These are phyloP conservation scores for Acleris holmiana DNA, from an alignment of 2,888 invertebrate genomes.

Conservation along the genomic window DNA sequence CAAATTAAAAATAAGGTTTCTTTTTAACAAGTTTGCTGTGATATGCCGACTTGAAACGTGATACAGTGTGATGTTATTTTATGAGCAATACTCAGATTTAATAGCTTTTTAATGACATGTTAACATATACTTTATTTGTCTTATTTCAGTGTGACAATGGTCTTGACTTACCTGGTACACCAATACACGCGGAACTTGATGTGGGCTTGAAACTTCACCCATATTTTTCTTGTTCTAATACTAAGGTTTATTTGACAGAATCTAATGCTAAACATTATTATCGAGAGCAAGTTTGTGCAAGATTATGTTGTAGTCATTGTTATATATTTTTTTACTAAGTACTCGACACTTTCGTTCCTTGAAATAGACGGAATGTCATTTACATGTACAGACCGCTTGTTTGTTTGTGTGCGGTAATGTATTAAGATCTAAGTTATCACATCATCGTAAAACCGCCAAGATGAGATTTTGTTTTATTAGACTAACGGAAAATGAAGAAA, in stretches of 20 bases:
- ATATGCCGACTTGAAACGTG: background rate
- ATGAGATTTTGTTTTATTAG: no score
- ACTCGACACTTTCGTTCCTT: no score
- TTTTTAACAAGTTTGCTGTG: background rate
- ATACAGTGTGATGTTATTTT: constrained; percentile 1
- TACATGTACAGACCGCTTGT: no score
- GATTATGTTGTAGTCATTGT: no score
- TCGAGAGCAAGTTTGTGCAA: no score
- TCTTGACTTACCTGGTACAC: constrained; percentile 76
- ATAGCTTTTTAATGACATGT: constrained; percentile 32
- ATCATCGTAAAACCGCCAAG: no score
- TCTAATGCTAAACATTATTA: background rate
- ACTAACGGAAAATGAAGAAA: no score
- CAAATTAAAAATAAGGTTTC: background rate
- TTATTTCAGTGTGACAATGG: constrained; percentile 75
- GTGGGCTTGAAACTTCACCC: constrained; percentile 40
- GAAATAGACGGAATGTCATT: no score
- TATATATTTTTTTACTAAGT: no score
- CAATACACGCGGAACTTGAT: constrained; percentile 69
- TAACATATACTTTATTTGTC: constrained; percentile 46
- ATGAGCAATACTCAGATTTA: constrained; percentile 22
- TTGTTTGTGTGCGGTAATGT: no score
- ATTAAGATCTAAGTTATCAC: no score
- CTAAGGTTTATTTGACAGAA: background rate
- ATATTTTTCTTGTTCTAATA: constrained; percentile 19